Evolutionary conservation across 2,888 invertebrate genomes (phyloP), one percentile per base, ranked within the genome.

Genomic region (Acronicta aceris): DNA sequence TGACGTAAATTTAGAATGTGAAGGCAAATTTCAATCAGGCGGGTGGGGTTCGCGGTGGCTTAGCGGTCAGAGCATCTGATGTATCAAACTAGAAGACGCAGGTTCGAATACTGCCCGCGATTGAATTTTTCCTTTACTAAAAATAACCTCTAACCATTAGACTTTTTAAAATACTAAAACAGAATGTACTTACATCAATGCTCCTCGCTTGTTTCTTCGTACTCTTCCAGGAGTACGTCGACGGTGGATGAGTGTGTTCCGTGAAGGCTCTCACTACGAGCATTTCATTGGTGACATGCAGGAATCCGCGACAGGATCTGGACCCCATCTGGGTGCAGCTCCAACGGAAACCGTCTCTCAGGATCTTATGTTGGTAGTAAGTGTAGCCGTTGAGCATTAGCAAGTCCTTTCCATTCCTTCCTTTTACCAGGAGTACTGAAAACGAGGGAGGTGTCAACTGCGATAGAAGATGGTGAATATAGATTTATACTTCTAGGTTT

Each of bases 271-370:
- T 85, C 2, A 93, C 85, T 2, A 94, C 94, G 52, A 92, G 61
- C 90, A 87, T 93, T 5, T 91, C 87, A 2, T 83, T 82, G 2
- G 92, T 92, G 5, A 94, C 94, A 64, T 93, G 94, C 0, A 94
- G 84, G 76, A 93, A 94, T 0, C 89, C 94, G 42, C 93, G 81
- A 71, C 94, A 94, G 1, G 94, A 92, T 65, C 94, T 88, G 59
- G 94, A 94, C 0, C 93, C 93, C 94, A 94, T 94, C 76, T 93
- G 93, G 0, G 94, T 94, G 68, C 94, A 94, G 81, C 94, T 94
- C 94, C 94, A 94, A 0, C 94, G 87, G 78, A 87, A 90, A 0
- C 94, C 94, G 40, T 93, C 93, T 17, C 90, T 85, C 9, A 94
- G 81, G 2, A 88, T 76, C 76, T 94, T 94, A 67, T 94, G 94